Conservation (phyloP, 2,797 vertebrate species). For the Lophius americanus region DNA sequence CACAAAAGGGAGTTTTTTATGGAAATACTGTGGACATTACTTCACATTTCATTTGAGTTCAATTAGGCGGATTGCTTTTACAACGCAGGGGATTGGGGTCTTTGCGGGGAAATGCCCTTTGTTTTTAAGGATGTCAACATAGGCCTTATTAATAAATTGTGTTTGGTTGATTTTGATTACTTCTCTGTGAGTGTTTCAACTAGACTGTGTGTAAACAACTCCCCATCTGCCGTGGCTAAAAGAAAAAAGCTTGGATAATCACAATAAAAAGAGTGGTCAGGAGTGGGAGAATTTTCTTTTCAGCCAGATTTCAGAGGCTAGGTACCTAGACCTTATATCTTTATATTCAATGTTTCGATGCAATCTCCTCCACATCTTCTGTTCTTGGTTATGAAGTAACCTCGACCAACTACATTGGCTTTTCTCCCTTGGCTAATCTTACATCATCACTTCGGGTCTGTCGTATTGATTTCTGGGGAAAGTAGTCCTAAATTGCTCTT, state of each 20-base stretch:
- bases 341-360: slow-evolving; percentile 75
- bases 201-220: slow-evolving; percentile 71
- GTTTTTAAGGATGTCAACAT: too few relatives aligned
- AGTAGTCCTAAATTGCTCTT: slow-evolving; percentile 81
- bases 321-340: slow-evolving; percentile 64
- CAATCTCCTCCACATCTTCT: slow-evolving; percentile 69
- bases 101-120: too few relatives aligned
- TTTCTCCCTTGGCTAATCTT: slow-evolving; percentile 84
- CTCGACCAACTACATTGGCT: slow-evolving; percentile 75
- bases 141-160: too few relatives aligned
- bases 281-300: slow-evolving; percentile 68
- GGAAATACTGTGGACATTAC: too few relatives aligned
- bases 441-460: slow-evolving; percentile 86
- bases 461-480: slow-evolving; percentile 89
- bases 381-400: slow-evolving; percentile 77
- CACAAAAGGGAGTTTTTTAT: too few relatives aligned
- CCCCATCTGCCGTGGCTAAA: slow-evolving; percentile 25
- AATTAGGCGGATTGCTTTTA: too few relatives aligned
- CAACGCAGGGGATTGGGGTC: too few relatives aligned
- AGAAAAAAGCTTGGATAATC: too few relatives aligned
- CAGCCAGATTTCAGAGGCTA: slow-evolving; percentile 59
- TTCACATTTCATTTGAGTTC: too few relatives aligned
- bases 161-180: too few relatives aligned
- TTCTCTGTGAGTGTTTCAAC: too few relatives aligned
- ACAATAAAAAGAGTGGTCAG: slow-evolving; percentile 8